Evolutionary conservation across 2,113 vertebrate species (phyloP).

Genomic region (Fulica atra): DNA sequence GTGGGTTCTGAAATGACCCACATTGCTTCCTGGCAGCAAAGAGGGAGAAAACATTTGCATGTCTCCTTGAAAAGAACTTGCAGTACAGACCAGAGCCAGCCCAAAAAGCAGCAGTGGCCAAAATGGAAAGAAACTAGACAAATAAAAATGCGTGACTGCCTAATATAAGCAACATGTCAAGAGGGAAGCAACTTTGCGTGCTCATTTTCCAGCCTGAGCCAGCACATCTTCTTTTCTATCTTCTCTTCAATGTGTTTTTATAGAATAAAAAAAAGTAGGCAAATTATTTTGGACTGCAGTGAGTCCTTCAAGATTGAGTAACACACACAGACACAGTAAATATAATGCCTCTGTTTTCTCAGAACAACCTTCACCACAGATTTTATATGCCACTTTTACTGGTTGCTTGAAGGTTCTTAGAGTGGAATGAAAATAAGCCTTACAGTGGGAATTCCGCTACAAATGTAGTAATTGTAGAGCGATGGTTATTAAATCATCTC

Average conservation of each 20-base stretch:
- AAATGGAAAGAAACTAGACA: conserved; percentile 17
- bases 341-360: not conserved
- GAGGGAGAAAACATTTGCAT: not conserved
- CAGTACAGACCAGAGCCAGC: not conserved
- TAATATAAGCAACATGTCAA: conserved; percentile 14
- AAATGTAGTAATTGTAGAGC: not conserved
- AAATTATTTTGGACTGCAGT: not conserved
- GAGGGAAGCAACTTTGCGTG: not conserved
- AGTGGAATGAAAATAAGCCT: not conserved
- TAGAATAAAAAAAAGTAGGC: not conserved
- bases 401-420: not conserved
- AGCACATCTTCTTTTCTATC: not conserved
- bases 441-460: not conserved
- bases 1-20: not conserved
- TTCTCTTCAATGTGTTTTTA: fast-evolving
- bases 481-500: not conserved
- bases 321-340: not conserved
- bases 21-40: not conserved
- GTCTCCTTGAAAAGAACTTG: not conserved
- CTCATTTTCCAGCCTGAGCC: not conserved
- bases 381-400: not conserved
- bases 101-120: not conserved
- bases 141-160: not conserved
- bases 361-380: not conserved
- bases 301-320: not conserved